phyloP scores from a whole-genome alignment of 23 tunicate genomes.

The Phallusia fumigata region DNA sequence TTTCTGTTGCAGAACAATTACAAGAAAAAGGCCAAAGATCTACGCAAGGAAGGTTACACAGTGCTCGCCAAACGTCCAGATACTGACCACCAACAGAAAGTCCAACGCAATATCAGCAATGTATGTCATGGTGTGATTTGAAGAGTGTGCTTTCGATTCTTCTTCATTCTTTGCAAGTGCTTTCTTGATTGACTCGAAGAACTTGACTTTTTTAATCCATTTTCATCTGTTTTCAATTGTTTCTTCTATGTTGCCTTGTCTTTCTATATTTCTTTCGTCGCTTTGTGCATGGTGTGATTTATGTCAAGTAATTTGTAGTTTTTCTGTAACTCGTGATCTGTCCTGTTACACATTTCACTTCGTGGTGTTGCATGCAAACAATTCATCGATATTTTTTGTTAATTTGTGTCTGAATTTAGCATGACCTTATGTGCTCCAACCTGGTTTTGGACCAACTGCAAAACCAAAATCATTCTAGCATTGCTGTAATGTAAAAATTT shows the following conservation, averaged over 20 bases:
- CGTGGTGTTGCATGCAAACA: no score
- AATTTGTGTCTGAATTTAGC: no score
- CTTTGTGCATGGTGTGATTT: not conserved
- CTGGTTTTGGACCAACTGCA: no score
- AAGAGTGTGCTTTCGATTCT: not conserved
- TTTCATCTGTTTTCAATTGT: not conserved
- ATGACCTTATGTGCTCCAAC: no score
- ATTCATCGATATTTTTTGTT: no score
- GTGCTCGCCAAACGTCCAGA: constrained; percentile 61
- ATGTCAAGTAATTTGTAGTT: not conserved
- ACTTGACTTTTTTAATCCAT: not conserved
- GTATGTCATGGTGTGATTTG: constrained; percentile 32
- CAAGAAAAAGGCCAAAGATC: constrained; percentile 52
- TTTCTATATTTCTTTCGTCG: not conserved
- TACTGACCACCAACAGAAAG: constrained; percentile 74
- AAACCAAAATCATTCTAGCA: no score
- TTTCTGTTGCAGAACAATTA: constrained; percentile 40
- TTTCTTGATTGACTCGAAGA: not conserved
- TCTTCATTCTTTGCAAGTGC: not conserved
- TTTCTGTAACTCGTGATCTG: no score
- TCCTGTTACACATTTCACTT: no score
- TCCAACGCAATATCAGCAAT: constrained; percentile 80
- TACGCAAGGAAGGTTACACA: constrained; percentile 61
- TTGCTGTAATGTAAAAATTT: not conserved
- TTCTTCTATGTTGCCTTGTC: not conserved